Conservation (phyloP, 2,797 vertebrate genomes). For the Falco columbarius region DNA sequence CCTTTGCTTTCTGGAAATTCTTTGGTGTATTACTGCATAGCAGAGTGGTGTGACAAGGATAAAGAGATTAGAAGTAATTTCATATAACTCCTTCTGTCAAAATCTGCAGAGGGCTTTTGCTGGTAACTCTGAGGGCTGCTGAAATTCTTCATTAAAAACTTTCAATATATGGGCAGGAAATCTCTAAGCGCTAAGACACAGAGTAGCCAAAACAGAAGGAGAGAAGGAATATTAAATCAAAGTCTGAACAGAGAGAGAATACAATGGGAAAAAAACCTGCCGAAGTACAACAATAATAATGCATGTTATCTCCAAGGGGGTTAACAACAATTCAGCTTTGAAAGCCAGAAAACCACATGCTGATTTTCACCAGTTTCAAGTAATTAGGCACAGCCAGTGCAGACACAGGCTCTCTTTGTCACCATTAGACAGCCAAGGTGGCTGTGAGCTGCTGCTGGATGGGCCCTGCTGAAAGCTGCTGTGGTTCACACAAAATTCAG, state of each 20-base stretch:
- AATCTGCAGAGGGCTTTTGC: constrained; percentile 34
- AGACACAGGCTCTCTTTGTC: neutral
- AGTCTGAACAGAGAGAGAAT: neutral
- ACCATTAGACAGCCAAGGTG: neutral
- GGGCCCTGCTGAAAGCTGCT: neutral
- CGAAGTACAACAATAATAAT: neutral
- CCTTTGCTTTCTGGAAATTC: constrained; percentile 79
- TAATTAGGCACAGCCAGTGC: neutral
- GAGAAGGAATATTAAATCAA: neutral
- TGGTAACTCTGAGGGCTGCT: neutral
- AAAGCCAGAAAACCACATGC: neutral
- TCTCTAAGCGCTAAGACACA: neutral
- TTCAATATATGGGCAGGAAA: neutral
- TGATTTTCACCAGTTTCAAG: neutral
- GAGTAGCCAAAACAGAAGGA: constrained; percentile 11
- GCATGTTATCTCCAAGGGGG: neutral
- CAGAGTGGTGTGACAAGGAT: constrained; percentile 84
- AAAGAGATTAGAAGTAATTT: constrained; percentile 84
- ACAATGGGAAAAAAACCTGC: neutral
- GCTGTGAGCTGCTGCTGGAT: neutral
- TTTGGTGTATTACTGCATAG: constrained; percentile 85
- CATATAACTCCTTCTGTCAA: constrained; percentile 75
- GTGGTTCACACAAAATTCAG: neutral
- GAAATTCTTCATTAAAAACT: constrained; percentile 55
- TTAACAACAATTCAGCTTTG: neutral